Evolutionary conservation across 37 sponge, comb jelly and placozoan species (phyloP), one percentile per base, ranked within the genome.

Genomic region (Ephydatia muelleri): DNA sequence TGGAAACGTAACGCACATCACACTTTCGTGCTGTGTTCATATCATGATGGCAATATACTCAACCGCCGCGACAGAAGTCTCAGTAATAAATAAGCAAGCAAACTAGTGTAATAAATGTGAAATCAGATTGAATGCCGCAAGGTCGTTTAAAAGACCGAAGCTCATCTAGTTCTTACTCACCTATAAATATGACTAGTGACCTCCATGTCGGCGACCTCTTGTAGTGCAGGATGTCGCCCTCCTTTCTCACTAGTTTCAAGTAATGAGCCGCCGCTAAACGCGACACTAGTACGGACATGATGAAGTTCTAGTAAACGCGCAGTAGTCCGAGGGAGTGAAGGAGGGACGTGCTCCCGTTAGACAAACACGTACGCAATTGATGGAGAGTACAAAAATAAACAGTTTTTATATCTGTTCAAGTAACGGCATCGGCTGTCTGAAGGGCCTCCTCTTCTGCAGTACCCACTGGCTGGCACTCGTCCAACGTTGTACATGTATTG

Each of bases 171-270:
- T 40, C 5, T n/a, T 68, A 2, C 78, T 76, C 25, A 90, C 90
- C 80, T 29, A 57, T 26, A 66, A 90, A 76, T 25, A 90, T 70
- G 0, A 85, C 40, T 28, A 81, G 78, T 1, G 90, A 90, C 12
- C 86, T 73, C 90, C 90, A 90, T 35, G 90, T 90, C 0, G 90
- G 90, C 67, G 38, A 68, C 75, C 90, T 74, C 80, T 70, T 80
- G 48, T 84, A 85, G 49, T 90, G 90, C 38, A 90, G 82, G 29
- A 85, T 69, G 16, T 71, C 85, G 0, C 77, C 71, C 76, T 90
- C 78, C 11, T 85, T 36, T 2, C 67, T 64, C 21, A 70, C 72
- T 40, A 68, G 81, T 22, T 75, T 68, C 78, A 90, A 38, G 71
- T 82, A 90, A 48, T 81, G 77, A 47, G 76, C 31, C 32, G 78